Conservation (phyloP, 2,888 invertebrate genomes). For the Theodoxus fluviatilis region DNA sequence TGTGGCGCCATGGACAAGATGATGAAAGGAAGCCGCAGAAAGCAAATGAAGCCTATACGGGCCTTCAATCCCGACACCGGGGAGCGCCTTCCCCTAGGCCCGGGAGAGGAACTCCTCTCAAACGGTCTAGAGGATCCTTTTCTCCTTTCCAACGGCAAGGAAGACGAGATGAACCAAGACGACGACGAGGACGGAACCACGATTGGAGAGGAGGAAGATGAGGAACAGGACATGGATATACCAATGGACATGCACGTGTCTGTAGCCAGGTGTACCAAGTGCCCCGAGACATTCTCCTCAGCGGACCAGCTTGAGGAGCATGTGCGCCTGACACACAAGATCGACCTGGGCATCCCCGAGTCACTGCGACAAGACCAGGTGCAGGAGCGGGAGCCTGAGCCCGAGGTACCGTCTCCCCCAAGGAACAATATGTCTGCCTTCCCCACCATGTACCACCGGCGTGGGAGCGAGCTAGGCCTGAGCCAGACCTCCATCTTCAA, state of each 20-base stretch:
- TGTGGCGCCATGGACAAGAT: neutral
- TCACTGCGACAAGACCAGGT: constrained; percentile 32
- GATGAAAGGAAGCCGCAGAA: constrained; percentile 56
- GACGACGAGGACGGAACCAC: no score
- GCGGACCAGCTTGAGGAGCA: constrained; percentile 34
- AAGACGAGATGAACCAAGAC: no score
- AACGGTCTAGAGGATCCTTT: no score
- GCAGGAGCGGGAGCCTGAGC: no score
- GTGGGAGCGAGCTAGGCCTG: constrained; percentile 77
- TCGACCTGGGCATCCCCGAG: no score
- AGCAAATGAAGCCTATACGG: constrained; percentile 59
- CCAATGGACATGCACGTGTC: constrained; percentile 40
- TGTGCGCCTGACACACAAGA: constrained; percentile 27
- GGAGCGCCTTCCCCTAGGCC: no score
- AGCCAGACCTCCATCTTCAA: constrained; percentile 45
- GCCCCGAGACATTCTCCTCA: constrained; percentile 37
- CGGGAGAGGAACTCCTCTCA: no score
- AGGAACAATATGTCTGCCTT: constrained; percentile 37
- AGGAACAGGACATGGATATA: constrained; percentile 39
- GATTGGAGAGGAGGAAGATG: constrained; percentile 30
- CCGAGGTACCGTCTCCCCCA: constrained; percentile 24
- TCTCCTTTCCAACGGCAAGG: no score
- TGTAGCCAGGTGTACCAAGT: constrained; percentile 34
- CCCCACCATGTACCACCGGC: constrained; percentile 75
- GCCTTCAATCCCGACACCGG: no score